Base-by-base conservation (phyloP, 1,140 invertebrate species). In the Parapsyche elsis region DNA sequence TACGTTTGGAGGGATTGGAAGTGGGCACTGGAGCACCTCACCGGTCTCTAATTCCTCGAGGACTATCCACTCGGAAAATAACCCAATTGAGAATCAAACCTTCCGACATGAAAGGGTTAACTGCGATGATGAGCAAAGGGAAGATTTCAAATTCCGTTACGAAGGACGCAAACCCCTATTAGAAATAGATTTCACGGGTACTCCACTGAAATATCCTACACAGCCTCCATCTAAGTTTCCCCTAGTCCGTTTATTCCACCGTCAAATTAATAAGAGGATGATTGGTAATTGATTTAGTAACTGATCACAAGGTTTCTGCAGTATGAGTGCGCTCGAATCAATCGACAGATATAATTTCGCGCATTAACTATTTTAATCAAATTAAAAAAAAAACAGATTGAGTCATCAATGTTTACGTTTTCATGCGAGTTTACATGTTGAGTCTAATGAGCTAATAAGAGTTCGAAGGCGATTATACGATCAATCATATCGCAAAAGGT, bases 61-160 rank as follows among this genome's bases (percentile, higher is more conserved):
- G 73, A 53, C 78, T 46, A 80, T 73, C 71, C 70, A 74, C 71
- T 80, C 61, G 73, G 79, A 76, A 80, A 76, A 80, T 76, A 76
- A 76, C 79, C 61, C 79, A 70, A 75, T 76, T 75, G 79, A 75
- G 79, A 80, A 80, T 80, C 79, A 76, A 76, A 80, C 79, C 79
- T 67, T 67, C 53, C 71, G 30, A 57, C 79, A 76, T 64, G 73
- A 75, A 76, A 70, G 79, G 79, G 79, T 76, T 67, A 76, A 64
- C 53, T 49, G n/a, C 49, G 77, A 78, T 30, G 38, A 57, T 24
- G 75, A 23, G 75, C 57, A 78, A 78, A 30, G 44, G 77, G 77
- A 53, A 71, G 77, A 78, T 78, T 78, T 78, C 38, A 71, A 78
- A 78, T 71, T 78, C 67, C 45, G 61, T 70, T 71, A 70, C 45